Conservation (phyloP, 1,140 invertebrate species). For the Trichogramma pretiosum region DNA sequence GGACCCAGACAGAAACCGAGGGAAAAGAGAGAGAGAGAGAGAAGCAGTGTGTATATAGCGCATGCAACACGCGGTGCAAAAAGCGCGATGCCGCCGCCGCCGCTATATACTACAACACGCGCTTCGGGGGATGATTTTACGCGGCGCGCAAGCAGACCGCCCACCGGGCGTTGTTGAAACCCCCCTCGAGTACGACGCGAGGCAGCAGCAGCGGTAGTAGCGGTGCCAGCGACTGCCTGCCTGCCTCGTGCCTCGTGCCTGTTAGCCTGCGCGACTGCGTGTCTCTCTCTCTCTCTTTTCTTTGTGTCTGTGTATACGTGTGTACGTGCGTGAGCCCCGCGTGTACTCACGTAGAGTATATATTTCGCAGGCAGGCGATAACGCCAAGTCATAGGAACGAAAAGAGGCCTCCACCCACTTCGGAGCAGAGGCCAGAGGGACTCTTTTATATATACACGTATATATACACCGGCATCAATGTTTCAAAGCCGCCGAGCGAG, state of each 20-base stretch:
- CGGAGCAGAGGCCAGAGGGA: neutral
- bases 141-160: neutral
- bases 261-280: neutral
- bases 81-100: neutral
- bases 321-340: neutral
- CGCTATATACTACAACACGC: neutral
- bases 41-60: neutral
- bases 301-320: no score
- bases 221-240: neutral
- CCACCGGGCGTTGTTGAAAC: no score
- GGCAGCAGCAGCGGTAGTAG: no score
- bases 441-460: no score
- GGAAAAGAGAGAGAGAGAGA: neutral
- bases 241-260: neutral
- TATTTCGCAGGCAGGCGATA: neutral
- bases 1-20: neutral
- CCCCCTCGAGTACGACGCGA: no score
- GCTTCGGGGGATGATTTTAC: neutral
- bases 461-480: no score
- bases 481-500: no score
- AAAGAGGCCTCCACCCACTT: constrained; percentile 6
- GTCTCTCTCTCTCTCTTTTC: constrained; percentile 4
- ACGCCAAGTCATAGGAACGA: neutral
- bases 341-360: neutral
- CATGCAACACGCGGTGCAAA: neutral